phyloP scores from a whole-genome alignment of 53 echinoderm and acorn worm genomes.

The Patiria pectinifera region DNA sequence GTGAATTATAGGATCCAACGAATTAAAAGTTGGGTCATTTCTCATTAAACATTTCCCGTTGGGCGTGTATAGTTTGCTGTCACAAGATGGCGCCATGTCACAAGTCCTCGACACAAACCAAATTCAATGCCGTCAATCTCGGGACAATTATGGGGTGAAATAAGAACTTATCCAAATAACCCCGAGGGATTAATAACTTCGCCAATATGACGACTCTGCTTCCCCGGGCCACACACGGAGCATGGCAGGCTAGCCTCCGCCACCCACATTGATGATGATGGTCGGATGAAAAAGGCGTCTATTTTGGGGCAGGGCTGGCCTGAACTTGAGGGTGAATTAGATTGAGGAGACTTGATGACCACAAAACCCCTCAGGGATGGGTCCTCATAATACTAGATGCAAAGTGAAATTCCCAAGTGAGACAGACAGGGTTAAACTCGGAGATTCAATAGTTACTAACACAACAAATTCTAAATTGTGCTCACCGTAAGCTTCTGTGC shows the following conservation, averaged over 20 bases:
- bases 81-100: slow-evolving; percentile 17
- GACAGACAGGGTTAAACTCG: no score
- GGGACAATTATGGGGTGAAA: background rate
- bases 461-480: no score
- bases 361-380: background rate
- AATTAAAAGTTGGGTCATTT: background rate
- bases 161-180: slow-evolving; percentile 34
- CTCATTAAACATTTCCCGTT: background rate
- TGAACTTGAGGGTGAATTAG: background rate
- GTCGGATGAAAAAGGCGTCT: background rate
- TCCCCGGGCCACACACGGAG: slow-evolving; percentile 33
- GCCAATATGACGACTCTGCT: background rate
- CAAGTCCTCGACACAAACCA: background rate
- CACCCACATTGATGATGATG: slow-evolving; percentile 31
- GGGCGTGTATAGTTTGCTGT: background rate
- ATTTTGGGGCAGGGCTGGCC: background rate
- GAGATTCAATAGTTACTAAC: no score
- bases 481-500: no score
- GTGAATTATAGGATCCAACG: background rate
- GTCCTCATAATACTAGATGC: background rate
- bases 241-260: background rate
- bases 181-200: slow-evolving; percentile 34
- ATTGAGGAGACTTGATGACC: background rate
- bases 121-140: background rate
- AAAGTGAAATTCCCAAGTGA: no score